Evolutionary conservation across 2,797 vertebrate genomes (phyloP).

Genomic region (Sorex maritimensis): DNA sequence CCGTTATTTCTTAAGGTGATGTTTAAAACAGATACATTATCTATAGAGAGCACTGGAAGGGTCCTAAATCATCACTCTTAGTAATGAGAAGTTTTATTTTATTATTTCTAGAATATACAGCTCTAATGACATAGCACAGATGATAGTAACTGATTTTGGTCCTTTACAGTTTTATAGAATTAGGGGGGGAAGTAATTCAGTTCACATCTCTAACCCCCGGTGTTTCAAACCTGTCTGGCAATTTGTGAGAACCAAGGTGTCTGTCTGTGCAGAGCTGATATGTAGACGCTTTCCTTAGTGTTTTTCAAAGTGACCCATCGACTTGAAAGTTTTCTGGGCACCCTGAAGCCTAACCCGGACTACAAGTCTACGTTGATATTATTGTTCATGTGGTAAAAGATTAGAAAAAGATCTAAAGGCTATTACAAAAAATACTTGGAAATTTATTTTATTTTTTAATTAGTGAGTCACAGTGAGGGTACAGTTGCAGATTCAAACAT

Average conservation of each 20-base stretch:
- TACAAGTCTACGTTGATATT: background rate
- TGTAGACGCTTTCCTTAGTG: constrained; percentile 52
- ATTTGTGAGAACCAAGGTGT: constrained; percentile 45
- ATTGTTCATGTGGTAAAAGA: background rate
- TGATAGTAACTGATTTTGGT: constrained; percentile 61
- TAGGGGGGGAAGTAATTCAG: constrained; percentile 65
- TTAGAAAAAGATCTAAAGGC: background rate
- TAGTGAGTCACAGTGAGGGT: no score
- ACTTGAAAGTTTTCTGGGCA: background rate
- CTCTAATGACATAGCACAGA: constrained; percentile 54
- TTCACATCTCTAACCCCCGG: background rate
- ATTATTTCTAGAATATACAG: constrained; percentile 79
- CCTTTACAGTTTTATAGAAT: constrained; percentile 49
- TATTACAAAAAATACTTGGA: background rate
- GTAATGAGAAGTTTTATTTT: constrained; percentile 76
- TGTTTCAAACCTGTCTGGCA: constrained; percentile 69
- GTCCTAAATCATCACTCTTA: constrained; percentile 77
- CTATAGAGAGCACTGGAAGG: constrained; percentile 61
- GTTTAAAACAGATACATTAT: constrained; percentile 75
- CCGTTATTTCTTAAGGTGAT: constrained; percentile 76
- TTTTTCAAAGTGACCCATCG: background rate
- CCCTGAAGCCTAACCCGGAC: background rate
- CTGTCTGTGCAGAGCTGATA: constrained; percentile 72
- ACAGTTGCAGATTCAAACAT: no score
- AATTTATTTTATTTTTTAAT: no score